Evolutionary conservation across 2,888 invertebrate genomes (phyloP).

Genomic region (Synanthedon vespiformis): DNA sequence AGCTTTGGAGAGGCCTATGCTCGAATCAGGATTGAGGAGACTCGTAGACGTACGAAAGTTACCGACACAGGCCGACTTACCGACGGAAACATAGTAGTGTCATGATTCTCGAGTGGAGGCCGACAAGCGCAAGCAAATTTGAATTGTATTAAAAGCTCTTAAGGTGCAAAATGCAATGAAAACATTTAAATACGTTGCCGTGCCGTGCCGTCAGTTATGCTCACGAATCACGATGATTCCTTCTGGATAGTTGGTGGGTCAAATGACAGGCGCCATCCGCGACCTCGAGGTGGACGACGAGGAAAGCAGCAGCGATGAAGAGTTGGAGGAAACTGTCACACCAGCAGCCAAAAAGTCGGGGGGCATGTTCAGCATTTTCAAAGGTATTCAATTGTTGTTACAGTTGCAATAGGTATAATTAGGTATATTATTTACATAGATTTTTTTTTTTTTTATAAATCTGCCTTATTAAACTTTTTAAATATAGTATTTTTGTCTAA

Average conservation of each 20-base stretch:
- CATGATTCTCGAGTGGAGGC: neutral
- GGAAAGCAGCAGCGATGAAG: slow-evolving; percentile 74
- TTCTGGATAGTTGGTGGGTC: slow-evolving; percentile 74
- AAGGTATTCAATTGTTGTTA: slow-evolving; percentile 40
- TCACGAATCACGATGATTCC: neutral
- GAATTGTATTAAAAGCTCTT: neutral
- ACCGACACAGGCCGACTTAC: no score
- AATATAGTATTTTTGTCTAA: no score
- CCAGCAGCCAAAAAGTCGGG: slow-evolving; percentile 39
- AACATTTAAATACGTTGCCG: no score
- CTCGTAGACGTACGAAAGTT: no score
- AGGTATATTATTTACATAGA: no score
- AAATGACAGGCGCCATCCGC: slow-evolving; percentile 85
- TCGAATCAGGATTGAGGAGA: no score
- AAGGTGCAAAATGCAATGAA: neutral
- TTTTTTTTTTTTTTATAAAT: no score
- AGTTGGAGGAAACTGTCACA: slow-evolving; percentile 60
- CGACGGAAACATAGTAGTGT: no score
- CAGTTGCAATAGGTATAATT: no score
- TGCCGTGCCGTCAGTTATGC: neutral
- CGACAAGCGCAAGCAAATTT: neutral
- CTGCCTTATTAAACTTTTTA: no score
- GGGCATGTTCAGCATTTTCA: slow-evolving; percentile 89
- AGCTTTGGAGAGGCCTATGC: no score
- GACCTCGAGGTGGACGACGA: slow-evolving; percentile 86